phyloP scores from a whole-genome alignment of 2,797 vertebrate genomes.

The Megalops cyprinoides region DNA sequence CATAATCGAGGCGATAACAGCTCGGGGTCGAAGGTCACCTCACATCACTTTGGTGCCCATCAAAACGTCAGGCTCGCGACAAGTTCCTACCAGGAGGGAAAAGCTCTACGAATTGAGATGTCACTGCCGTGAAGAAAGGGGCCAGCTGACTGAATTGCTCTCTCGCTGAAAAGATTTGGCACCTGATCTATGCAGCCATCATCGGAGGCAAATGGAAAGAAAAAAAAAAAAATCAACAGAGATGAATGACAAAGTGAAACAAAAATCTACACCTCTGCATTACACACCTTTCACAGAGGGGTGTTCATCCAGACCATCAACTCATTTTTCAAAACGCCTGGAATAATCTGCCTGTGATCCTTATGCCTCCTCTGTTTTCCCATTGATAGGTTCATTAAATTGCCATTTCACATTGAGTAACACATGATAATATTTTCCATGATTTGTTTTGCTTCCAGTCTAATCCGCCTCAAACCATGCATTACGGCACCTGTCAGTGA shows the following conservation, averaged over 20 bases:
- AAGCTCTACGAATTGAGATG: not conserved
- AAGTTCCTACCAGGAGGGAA: not conserved
- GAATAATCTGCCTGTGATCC: slow-evolving; percentile 53
- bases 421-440: slow-evolving; percentile 49
- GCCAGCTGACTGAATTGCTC: not conserved
- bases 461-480: not conserved
- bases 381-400: slow-evolving; percentile 61
- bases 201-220: no score
- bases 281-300: no score
- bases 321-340: not conserved
- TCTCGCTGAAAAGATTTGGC: not conserved
- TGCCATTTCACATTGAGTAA: slow-evolving; percentile 47
- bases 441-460: slow-evolving; percentile 38
- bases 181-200: not conserved
- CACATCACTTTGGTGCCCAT: not conserved
- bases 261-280: no score
- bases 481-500: not conserved
- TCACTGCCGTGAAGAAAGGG: not conserved
- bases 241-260: not conserved
- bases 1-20: slow-evolving; percentile 14
- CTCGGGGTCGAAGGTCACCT: not conserved
- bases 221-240: not conserved
- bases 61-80: not conserved
- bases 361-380: slow-evolving; percentile 43
- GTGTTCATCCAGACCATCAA: no score